Evolutionary conservation across 2,113 vertebrate species (phyloP), one percentile per base, ranked within the genome.

Genomic region (Haemorhous mexicanus): DNA sequence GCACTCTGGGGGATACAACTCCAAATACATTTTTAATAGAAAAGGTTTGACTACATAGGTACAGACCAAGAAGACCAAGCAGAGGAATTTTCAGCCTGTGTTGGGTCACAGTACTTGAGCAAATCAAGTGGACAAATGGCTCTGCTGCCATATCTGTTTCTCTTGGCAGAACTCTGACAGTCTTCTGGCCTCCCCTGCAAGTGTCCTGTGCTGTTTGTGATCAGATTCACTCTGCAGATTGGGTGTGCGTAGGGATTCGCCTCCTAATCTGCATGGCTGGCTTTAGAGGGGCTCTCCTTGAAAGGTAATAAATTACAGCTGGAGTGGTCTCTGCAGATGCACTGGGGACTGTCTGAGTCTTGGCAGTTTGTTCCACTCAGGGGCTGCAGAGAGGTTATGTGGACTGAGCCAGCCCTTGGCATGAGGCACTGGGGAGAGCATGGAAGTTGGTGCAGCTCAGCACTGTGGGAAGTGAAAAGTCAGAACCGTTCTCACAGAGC

Each of bases 81-180:
- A 84, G 64, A 79, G 56, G 61, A 67, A 32, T 75, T 76, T 84
- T 79, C 75, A 84, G 53, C n/a, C 84, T 95, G 74, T 87, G 88
- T 93, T 92, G 95, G 86, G 90, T 75, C 88, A 90, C 52, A 90
- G 61, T 69, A 49, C 72, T 88, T 64, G n/a, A 81, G 79, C 69
- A 92, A 93, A 90, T 84, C 88, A 84, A 92, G 76, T 87, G 83
- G 85, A 78, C 85, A 81, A 52, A 84, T 90, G 84, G 56, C 37
- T 77, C 56, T 59, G 13, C 62, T 96, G 83, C 79, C 76, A 7
- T 90, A 90, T 74, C 92, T 92, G 63, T 90, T 95, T 92, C 75
- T 88, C 47, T 95, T 96, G 95, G 94, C 92, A 95, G 68, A 88
- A 83, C 0, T 10, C 68, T 89, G 87, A 85, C 87, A 91, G 46